Conservation (phyloP, 2,797 vertebrate genomes). For the Ctenopoma kingsleyae region DNA sequence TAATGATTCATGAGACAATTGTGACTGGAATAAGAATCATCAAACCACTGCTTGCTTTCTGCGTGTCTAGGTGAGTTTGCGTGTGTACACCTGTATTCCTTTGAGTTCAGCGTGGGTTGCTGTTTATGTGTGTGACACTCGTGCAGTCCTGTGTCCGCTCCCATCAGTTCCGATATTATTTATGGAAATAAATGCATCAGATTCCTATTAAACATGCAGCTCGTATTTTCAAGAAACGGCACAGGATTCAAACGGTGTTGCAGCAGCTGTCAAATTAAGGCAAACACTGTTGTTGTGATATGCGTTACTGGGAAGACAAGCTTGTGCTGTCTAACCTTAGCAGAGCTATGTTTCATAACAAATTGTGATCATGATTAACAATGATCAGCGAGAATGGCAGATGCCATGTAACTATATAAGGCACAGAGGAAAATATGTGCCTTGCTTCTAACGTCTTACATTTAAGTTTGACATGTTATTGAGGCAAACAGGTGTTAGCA, state of each 20-base stretch:
- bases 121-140: background rate
- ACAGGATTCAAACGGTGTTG: constrained; percentile 33
- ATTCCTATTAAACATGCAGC: constrained; percentile 39
- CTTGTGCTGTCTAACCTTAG: constrained; percentile 27
- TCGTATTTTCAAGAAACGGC: constrained; percentile 39
- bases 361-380: constrained; percentile 41
- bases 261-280: constrained; percentile 41
- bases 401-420: constrained; percentile 15
- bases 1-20: constrained; percentile 31
- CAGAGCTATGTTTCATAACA: constrained; percentile 40
- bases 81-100: constrained; percentile 17
- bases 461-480: constrained; percentile 5
- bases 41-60: constrained; percentile 15
- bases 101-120: background rate
- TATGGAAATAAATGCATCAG: constrained; percentile 65
- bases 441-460: constrained; percentile 11
- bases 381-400: constrained; percentile 11
- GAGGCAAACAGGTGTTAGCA: background rate
- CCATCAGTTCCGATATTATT: constrained; percentile 34
- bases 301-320: constrained; percentile 33
- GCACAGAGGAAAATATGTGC: background rate
- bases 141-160: constrained; percentile 2
- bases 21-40: constrained; percentile 13
- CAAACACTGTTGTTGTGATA: constrained; percentile 41
- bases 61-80: background rate